Evolutionary conservation across 2,888 invertebrate genomes (phyloP).

Genomic region (Limenitis camilla): DNA sequence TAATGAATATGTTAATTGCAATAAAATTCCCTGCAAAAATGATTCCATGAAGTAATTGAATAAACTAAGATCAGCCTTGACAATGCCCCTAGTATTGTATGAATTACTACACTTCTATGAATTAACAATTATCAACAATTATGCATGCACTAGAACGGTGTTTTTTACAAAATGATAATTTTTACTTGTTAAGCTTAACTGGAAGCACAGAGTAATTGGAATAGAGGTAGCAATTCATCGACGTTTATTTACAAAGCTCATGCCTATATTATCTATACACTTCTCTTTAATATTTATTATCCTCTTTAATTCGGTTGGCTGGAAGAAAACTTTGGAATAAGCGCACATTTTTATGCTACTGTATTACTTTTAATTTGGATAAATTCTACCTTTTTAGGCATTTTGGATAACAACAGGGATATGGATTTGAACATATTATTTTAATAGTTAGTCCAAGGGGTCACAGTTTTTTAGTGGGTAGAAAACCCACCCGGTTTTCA

Average conservation of each 20-base stretch:
- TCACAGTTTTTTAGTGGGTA: no score
- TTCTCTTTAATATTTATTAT: constrained; percentile 15
- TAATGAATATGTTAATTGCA: neutral
- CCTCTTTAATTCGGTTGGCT: neutral
- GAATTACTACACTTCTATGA: constrained; percentile 37
- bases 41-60: constrained; percentile 6
- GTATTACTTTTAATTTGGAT: no score
- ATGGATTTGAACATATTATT: no score
- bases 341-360: no score
- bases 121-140: constrained; percentile 29
- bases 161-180: constrained; percentile 36
- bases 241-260: constrained; percentile 21
- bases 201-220: constrained; percentile 26
- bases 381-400: no score
- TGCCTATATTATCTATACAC: constrained; percentile 21
- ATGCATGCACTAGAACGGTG: constrained; percentile 40
- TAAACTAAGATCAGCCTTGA: constrained; percentile 38
- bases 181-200: constrained; percentile 18
- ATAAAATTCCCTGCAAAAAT: neutral
- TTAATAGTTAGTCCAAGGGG: no score
- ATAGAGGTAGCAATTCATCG: constrained; percentile 24
- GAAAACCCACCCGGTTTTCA: no score
- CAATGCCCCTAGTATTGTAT: constrained; percentile 26
- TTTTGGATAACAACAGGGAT: no score
- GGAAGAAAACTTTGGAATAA: no score